Evolutionary conservation across 2,888 invertebrate genomes (phyloP), one percentile per base, ranked within the genome.

Genomic region (Leuctra nigra): DNA sequence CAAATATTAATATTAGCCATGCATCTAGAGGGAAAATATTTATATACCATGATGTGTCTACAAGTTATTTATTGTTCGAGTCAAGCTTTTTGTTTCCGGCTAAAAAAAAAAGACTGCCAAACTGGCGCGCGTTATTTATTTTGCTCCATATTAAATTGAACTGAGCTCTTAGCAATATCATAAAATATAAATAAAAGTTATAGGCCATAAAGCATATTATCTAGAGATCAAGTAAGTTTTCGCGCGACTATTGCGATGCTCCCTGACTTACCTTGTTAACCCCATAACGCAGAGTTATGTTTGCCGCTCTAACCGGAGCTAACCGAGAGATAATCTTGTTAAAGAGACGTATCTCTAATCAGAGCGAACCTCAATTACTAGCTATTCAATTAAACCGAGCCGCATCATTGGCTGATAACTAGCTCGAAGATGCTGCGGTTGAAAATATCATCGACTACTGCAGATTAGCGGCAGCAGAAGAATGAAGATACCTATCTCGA

Each of bases 91-190:
- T 44, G 22, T 44, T 44, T n/a, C 22, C 20, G 23, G 23, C 18
- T n/a, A n/a, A n/a, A n/a, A n/a, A n/a, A n/a, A n/a, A n/a, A n/a
- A n/a, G n/a, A n/a, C n/a, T n/a, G n/a, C n/a, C n/a, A n/a, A n/a
- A 23, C 22, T 22, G 23, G 23, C 44, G n/a, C 22, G 20, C 44
- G 44, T 44, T 44, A 44, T 44, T 44, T 44, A 44, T 44, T 44
- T 44, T 44, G 23, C 20, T 20, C 22, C 44, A 44, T 44, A 44
- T 44, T 44, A 44, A 44, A 44, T 44, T 44, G 44, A 44, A 44
- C 44, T 20, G 22, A 20, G 20, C 44, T 44, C 44, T 23, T 44
- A n/a, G 7, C n/a, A 11, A 44, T 44, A 44, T 20, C 18, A 44
- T 23, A 44, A 39, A 39, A 20, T 39, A 39, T 20, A n/a, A n/a